A percentile compares a stretch with the other conserved stretches of the same genome.
Evolutionary conservation across 2,113 vertebrate species (phyloP).

Genomic region (Lepus timidus): DNA sequence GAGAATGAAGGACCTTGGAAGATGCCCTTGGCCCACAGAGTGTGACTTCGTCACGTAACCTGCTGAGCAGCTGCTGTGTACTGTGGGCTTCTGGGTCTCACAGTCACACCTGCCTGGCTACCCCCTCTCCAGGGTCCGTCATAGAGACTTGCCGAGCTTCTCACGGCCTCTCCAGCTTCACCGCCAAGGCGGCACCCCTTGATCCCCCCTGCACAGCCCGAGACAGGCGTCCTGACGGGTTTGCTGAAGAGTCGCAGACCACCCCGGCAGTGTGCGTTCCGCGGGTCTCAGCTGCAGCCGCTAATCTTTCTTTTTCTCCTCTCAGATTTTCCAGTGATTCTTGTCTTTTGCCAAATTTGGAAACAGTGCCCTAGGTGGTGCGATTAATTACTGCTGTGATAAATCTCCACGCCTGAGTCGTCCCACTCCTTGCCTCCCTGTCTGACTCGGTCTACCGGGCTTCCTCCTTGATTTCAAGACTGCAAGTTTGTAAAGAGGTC

Average conservation of each 20-base stretch:
- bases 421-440: slow-evolving; percentile 17
- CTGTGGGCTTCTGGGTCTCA: neutral
- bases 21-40: too few species aligned
- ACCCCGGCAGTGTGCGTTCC: neutral
- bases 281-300: neutral
- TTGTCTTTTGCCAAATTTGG: slow-evolving; percentile 42
- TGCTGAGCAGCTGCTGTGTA: neutral
- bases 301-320: neutral
- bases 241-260: neutral
- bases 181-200: neutral
- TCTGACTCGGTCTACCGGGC: neutral
- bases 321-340: neutral
- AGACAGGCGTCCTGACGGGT: neutral
- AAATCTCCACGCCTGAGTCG: slow-evolving; percentile 51
- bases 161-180: neutral
- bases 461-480: slow-evolving; percentile 61
- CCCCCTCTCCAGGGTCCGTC: too few species aligned
- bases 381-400: slow-evolving; percentile 69
- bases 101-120: fast-evolving
- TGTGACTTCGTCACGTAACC: too few species aligned
- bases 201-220: neutral
- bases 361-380: slow-evolving; percentile 39
- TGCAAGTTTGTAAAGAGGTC: slow-evolving; percentile 66
- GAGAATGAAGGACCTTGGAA: too few species aligned
- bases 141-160: neutral